Conservation (phyloP, 2,797 vertebrate genomes). For the Falco concolor region DNA sequence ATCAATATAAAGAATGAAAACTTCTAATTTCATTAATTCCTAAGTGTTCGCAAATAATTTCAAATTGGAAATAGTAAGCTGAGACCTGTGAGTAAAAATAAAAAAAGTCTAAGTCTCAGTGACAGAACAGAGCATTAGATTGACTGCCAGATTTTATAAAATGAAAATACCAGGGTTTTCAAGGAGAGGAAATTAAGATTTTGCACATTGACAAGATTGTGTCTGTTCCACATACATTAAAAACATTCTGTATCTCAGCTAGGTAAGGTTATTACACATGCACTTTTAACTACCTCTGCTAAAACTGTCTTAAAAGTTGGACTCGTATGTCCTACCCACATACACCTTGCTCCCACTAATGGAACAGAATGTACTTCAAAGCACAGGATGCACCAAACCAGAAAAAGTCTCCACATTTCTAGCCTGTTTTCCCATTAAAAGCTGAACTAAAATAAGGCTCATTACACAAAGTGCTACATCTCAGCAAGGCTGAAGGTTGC, state of each 20-base stretch:
- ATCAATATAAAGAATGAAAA: background rate
- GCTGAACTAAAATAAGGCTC: background rate
- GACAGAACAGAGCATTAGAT: background rate
- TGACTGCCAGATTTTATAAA: background rate
- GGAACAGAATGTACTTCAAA: background rate
- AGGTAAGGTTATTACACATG: background rate
- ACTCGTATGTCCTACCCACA: background rate
- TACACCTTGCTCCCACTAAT: background rate
- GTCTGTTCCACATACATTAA: background rate
- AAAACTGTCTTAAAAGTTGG: background rate
- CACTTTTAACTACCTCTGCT: background rate
- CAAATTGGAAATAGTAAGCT: background rate
- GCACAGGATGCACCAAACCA: background rate
- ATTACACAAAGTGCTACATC: background rate
- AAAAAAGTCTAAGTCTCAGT: background rate
- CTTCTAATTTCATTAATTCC: background rate
- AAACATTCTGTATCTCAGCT: background rate
- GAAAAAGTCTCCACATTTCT: background rate
- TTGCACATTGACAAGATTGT: background rate
- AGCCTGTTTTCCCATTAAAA: background rate
- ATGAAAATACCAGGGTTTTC: background rate
- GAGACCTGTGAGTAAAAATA: background rate
- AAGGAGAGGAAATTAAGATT: background rate
- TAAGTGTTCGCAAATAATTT: background rate
- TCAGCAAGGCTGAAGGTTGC: background rate